Base-by-base conservation (phyloP, 1,140 invertebrate genomes). In the Apis mellifera region DNA sequence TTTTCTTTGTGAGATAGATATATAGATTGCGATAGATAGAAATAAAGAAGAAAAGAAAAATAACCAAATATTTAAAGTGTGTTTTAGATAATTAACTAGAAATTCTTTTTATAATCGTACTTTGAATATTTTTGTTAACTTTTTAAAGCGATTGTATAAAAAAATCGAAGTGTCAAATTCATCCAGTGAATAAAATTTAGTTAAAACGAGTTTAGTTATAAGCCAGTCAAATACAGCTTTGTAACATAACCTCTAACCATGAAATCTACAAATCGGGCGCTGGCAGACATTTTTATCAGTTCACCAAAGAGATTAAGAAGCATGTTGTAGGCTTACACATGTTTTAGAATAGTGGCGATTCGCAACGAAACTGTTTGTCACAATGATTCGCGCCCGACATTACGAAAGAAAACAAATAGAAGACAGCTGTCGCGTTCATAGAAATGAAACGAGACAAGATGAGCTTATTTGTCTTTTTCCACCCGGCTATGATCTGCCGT, bases 401-500 rank as follows among this genome's bases (percentile, higher is more conserved):
- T 78, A 60, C 55, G 80, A 68, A 72, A 77, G 77, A 82, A 82
- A 76, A 86, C 83, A 82, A 86, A 83, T 71, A 82, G 69, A 83
- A 77, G 74, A 85, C 78, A 84, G 60, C 78, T 77, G 75, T 54
- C 57, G 32, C 52, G 71, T 52, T 65, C 62, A 84, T 70, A 79
- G 77, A 76, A 83, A 70, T 65, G 77, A 76, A 79, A 62, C 57
- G 80, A 82, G 59, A 70, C 65, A 57, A 77, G 23, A 42, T 48
- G 81, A 66, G 65, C 75, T 71, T 65, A n/a, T 48, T 26, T 48
- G 32, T 66, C 77, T 83, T 55, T 84, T 80, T 80, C 32, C 70
- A 62, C 60, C 62, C 68, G 70, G 80, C 83, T 52, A 74, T 76
- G 78, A 84, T 70, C 68, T 72, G 83, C 71, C 8, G 55, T 57